Conservation (phyloP, 2,888 invertebrate species). For the Geotrupes spiniger region DNA sequence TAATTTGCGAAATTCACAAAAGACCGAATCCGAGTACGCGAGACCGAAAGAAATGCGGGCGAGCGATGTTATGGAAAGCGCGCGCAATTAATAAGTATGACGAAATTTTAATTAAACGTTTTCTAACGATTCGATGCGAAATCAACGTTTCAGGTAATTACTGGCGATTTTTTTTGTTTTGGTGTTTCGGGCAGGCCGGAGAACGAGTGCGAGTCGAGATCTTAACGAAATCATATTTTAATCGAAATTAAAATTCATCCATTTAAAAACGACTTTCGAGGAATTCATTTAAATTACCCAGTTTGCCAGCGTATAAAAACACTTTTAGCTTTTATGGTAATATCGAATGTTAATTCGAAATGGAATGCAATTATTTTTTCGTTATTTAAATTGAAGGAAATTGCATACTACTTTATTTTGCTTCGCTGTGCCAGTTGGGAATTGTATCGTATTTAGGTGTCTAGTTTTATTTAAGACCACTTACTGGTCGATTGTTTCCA, state of each 20-base stretch:
- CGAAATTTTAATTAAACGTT: slow-evolving; percentile 17
- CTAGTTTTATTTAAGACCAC: too few species aligned
- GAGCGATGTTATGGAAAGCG: slow-evolving; percentile 6
- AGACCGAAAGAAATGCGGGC: slow-evolving; percentile 23
- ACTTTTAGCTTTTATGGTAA: slow-evolving; percentile 16
- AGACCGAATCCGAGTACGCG: slow-evolving; percentile 21
- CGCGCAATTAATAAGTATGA: slow-evolving; percentile 3
- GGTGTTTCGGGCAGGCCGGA: slow-evolving; percentile 10
- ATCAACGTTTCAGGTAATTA: neutral
- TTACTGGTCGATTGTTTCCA: too few species aligned
- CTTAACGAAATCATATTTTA: slow-evolving; percentile 25
- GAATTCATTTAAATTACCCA: slow-evolving; percentile 7
- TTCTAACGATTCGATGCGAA: slow-evolving; percentile 20
- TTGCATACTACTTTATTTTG: too few species aligned
- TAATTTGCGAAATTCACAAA: slow-evolving; percentile 27
- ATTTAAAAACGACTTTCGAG: slow-evolving; percentile 20
- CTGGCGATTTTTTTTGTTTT: too few species aligned
- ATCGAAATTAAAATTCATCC: slow-evolving; percentile 25
- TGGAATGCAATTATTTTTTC: slow-evolving; percentile 7
- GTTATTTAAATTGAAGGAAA: slow-evolving; percentile 4
- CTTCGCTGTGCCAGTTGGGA: too few species aligned
- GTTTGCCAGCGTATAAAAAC: slow-evolving; percentile 4
- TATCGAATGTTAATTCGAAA: slow-evolving; percentile 15
- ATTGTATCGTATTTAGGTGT: too few species aligned
- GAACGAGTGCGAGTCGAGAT: slow-evolving; percentile 8